Evolutionary conservation across 2,888 invertebrate genomes (phyloP), one percentile per base, ranked within the genome.

Genomic region (Heliconius hortense): DNA sequence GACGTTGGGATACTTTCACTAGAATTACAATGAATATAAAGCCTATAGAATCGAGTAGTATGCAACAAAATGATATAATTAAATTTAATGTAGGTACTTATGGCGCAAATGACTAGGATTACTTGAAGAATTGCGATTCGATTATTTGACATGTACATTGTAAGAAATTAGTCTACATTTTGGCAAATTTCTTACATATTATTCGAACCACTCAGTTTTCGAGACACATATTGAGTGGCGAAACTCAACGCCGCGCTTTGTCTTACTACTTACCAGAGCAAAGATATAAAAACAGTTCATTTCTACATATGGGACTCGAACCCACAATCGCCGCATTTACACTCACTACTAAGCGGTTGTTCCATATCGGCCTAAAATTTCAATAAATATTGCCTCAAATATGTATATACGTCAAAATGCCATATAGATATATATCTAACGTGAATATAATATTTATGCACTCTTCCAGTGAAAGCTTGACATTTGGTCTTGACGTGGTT

Each of bases 401-500:
- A 53, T 69, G 21, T 53, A 53, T 69, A 13, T 28, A 69, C 53
- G 53, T 69, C 48, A 69, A 69, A 69, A 74, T 53, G 53, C 67
- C 72, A 63, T 68, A 76, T 75, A 35, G 31, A 64, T 70, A 59
- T 71, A 35, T 59, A 64, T 64, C 64, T 74, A 74, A 74, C 48
- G 59, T 64, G 63, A 72, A 75, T 66, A 24, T n/a, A 64, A 64
- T 69, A 75, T 75, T 64, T 59, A 75, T 63, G 77, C 77, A 77
- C 78, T 75, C 76, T 72, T 78, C 67, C 75, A 76, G 84, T 82
- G 85, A 86, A 87, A 87, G 84, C 84, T 78, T 85, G 85, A 82
- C 88, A 88, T 89, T 88, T 84, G 83, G 81, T 81, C 82, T 83
- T 83, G 82, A 83, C 80, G 75, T 69, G 77, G 80, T 81, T 87